Evolutionary conservation across 2,888 invertebrate species (phyloP), one percentile per base, ranked within the genome.

Genomic region (Tenthredo amoena): DNA sequence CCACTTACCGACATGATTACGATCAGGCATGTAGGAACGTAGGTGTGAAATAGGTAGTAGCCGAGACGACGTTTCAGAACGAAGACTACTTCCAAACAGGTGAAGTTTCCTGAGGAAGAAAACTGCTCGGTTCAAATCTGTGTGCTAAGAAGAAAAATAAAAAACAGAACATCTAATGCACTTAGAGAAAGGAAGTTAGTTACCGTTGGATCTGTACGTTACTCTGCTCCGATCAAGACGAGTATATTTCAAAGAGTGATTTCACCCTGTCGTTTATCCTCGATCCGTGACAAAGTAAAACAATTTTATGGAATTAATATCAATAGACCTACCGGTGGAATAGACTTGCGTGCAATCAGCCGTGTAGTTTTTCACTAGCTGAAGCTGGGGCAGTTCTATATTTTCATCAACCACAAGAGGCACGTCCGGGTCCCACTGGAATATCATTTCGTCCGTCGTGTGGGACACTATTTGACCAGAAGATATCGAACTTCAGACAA

Each of bases 301-400:
- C 9, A n/a, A 9, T 34, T n/a, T n/a, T n/a, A n/a, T 18, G 18
- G 7, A 58, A 43, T 26, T 2, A 34, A 34, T 58, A 21, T 43
- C 47, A 12, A 47, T 21, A 47, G 31, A 87, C 91, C 93, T 92
- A 97, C 97, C 97, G 90, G 98, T 98, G 62, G 98, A 98, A 93
- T 98, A 98, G 85, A 98, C 97, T 93, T 98, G 98, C 2, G 98
- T 98, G 92, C 98, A 98, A 93, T 98, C 98, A 71, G 97, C 98
- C 0, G 98, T 98, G 89, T 96, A 96, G 93, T 98, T 98, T 94
- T 97, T 97, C 62, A 98, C 97, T 90, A 98, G 95, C 91, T 96
- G 96, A 89, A 98, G 95, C 92, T 98, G 98, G 0, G 98, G 98
- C 90, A 99, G 94, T 93, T 98, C 98, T 86, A 98, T 98, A 93